These are phyloP conservation scores for Sarcophilus harrisii DNA, from an alignment of 2,797 vertebrate species.

Conservation along the genomic window DNA sequence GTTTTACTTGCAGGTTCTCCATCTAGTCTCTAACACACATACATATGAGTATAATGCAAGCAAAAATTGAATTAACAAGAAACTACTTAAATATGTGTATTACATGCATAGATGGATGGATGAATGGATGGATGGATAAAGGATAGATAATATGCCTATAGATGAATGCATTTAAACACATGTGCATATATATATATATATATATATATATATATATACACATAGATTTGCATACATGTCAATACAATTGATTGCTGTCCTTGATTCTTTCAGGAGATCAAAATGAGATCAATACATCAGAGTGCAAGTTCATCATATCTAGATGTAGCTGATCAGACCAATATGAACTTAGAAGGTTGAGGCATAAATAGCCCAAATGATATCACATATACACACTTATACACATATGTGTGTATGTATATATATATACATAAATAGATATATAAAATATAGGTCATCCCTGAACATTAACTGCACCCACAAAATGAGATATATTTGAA, in stretches of 20 bases:
- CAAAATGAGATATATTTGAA: neutral
- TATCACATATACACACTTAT: neutral
- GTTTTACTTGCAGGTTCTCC: neutral
- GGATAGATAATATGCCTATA: neutral
- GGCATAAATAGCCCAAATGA: neutral
- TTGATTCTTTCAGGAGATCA: neutral
- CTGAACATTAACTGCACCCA: neutral
- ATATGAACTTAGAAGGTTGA: neutral
- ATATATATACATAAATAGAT: too few species aligned
- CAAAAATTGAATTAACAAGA: neutral
- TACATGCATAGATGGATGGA: neutral
- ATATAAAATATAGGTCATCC: neutral
- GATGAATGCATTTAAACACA: neutral
- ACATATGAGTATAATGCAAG: neutral
- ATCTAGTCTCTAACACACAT: neutral
- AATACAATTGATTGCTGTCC: neutral
- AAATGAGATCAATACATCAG: neutral
- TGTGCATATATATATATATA: too few species aligned
- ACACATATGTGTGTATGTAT: too few species aligned
- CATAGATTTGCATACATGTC: neutral
- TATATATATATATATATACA: too few species aligned
- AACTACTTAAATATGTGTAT: neutral
- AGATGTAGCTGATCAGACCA: neutral
- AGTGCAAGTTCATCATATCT: neutral
- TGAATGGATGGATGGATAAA: neutral